These are phyloP conservation scores for Drosophila pachea DNA, from an alignment of 1,140 invertebrate species.

Conservation along the genomic window DNA sequence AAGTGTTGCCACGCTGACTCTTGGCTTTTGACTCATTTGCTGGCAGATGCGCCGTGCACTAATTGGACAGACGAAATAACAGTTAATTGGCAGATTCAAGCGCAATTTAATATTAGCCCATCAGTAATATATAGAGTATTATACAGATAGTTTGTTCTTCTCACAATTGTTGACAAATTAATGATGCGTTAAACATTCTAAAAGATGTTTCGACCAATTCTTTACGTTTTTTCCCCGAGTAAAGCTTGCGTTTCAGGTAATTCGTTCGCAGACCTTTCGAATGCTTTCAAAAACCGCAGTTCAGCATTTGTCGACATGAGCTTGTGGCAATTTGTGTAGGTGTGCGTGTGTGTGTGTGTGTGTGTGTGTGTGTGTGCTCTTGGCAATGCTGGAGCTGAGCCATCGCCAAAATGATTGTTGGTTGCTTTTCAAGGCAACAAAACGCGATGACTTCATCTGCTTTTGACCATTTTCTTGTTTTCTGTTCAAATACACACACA, in stretches of 20 bases:
- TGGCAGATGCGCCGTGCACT: too few relatives aligned
- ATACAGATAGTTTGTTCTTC: too few relatives aligned
- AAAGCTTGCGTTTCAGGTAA: neutral
- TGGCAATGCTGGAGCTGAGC: conserved; percentile 19
- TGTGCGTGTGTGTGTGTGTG: conserved; percentile 1
- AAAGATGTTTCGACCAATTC: too few relatives aligned
- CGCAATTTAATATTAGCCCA: too few relatives aligned
- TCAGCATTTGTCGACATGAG: neutral
- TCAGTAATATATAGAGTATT: too few relatives aligned
- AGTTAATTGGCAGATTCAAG: too few relatives aligned
- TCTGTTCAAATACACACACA: conserved; percentile 9
- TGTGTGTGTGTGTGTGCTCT: neutral
- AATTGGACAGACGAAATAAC: too few relatives aligned
- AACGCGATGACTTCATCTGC: conserved; percentile 67
- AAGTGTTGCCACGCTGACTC: too few relatives aligned
- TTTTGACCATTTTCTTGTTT: conserved; percentile 48
- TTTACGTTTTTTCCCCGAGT: neutral
- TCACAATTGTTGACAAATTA: too few relatives aligned
- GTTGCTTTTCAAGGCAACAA: conserved; percentile 55
- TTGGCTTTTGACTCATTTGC: too few relatives aligned
- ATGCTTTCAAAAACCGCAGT: neutral
- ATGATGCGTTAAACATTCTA: too few relatives aligned
- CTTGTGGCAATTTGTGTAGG: neutral
- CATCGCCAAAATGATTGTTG: conserved; percentile 18
- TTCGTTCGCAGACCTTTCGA: conserved; percentile 20